These are phyloP conservation scores for Chaitophorus viminalis DNA, from an alignment of 2,888 invertebrate species.

Conservation along the genomic window DNA sequence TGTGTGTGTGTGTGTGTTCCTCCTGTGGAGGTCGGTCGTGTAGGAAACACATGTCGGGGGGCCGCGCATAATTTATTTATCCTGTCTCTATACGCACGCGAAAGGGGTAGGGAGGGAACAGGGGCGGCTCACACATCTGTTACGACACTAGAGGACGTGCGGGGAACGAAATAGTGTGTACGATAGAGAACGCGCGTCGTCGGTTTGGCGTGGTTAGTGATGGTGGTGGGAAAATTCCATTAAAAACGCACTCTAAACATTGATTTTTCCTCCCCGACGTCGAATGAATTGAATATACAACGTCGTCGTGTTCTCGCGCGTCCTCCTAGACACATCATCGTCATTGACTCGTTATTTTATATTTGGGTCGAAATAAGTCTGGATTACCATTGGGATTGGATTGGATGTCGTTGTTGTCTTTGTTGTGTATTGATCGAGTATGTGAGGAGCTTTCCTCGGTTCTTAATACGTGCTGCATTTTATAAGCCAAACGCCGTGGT, in stretches of 20 bases:
- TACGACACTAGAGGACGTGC: neutral
- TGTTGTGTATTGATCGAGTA: too few relatives aligned
- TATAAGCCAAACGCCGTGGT: too few relatives aligned
- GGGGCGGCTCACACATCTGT: constrained; percentile 58
- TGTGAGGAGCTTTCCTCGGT: too few relatives aligned
- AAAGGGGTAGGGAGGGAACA: neutral
- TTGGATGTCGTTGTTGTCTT: too few relatives aligned
- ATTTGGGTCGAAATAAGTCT: neutral
- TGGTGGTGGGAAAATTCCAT: constrained; percentile 45
- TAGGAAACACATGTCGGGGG: constrained; percentile 55
- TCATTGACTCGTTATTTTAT: neutral
- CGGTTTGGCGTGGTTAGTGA: neutral
- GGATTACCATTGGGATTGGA: neutral
- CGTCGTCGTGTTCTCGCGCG: neutral
- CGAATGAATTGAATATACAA: neutral
- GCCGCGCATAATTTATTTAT: constrained; percentile 55
- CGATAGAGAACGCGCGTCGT: neutral
- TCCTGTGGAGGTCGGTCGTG: constrained; percentile 37
- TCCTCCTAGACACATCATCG: neutral
- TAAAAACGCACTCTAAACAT: constrained; percentile 54
- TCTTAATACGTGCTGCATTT: too few relatives aligned
- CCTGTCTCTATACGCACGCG: constrained; percentile 18
- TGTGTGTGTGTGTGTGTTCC: neutral
- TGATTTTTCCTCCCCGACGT: constrained; percentile 43
- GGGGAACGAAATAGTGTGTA: constrained; percentile 21